Evolutionary conservation across 2,797 vertebrate genomes (phyloP), one percentile per base, ranked within the genome.

Genomic region (Pseudotriccus pelzelni): DNA sequence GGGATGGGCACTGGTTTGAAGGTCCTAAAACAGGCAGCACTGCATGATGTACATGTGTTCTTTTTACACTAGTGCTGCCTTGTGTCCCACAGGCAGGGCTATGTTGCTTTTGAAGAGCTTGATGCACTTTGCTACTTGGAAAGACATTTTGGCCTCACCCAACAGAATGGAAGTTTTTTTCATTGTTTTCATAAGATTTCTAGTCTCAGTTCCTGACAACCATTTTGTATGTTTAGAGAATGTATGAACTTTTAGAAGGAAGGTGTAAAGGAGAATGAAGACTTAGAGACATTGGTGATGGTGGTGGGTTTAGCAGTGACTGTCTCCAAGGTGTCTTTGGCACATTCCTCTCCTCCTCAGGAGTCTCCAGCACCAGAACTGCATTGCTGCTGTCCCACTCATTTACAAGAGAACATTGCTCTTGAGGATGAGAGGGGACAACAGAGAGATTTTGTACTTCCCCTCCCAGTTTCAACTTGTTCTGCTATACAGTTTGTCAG

Each of bases 371-470:
- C 23, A 89, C 9, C 39, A 81, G 32, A 78, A 72, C 14, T 81
- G 28, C 46, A 47, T 18, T 60, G 21, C 14, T 3, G 3, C 8
- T 4, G 11, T 20, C 7, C 4, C 9, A 4, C 2, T 59, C 9
- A 32, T 63, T 36, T 82, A 16, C 55, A 79, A 75, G 73, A 75
- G 39, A 12, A 21, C 30, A 0, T 12, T 75, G 32, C 18, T 69
- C 8, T 67, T 3, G 3, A 20, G 11, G 13, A 21, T 6, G 3
- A 82, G 37, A 67, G 16, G 2, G 9, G 3, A 55, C 1, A 20
- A n/a, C 44, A 79, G 15, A 15, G 7, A 91, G 16, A 49, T 43
- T 22, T 68, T 59, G 10, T 66, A 36, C 17, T 72, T 87, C 20
- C 28, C 18, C 18, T 59, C 21, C 5, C 18, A 25, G 14, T 47